These are phyloP conservation scores for Scaptomyza hsui DNA, from an alignment of 1,140 invertebrate species.

Conservation along the genomic window DNA sequence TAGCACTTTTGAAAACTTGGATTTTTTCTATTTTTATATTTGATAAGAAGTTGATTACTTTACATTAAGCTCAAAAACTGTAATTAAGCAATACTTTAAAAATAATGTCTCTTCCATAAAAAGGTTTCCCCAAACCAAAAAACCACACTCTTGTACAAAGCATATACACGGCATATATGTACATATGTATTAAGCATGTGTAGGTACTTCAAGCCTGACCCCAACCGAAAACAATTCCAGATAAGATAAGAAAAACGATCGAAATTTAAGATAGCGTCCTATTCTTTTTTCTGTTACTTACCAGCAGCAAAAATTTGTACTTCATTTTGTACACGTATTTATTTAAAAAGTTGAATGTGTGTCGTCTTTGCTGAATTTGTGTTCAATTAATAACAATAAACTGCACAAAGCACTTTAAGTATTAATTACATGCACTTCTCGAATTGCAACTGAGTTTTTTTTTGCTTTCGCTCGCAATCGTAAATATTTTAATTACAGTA, in stretches of 20 bases:
- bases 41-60: too few species aligned
- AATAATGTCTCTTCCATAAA: slow-evolving; percentile 28
- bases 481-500: neutral
- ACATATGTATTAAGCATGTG: neutral
- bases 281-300: slow-evolving; percentile 51
- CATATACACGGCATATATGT: neutral
- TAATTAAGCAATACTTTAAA: neutral
- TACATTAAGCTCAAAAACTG: neutral
- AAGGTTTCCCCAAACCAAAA: slow-evolving; percentile 42
- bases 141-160: neutral
- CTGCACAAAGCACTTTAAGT: slow-evolving; percentile 18
- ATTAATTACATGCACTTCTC: slow-evolving; percentile 33
- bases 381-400: slow-evolving; percentile 7
- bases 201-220: slow-evolving; percentile 20
- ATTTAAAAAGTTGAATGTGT: slow-evolving; percentile 6
- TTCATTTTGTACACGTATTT: slow-evolving; percentile 51
- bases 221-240: slow-evolving; percentile 41
- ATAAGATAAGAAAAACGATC: slow-evolving; percentile 63
- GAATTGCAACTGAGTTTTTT: slow-evolving; percentile 14
- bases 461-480: neutral
- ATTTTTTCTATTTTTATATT: too few species aligned
- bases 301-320: slow-evolving; percentile 61
- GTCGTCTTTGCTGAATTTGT: neutral
- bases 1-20: too few species aligned
- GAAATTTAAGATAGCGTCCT: slow-evolving; percentile 23